Percentiles rank a stretch among this genome's conserved stretches.
Conservation (phyloP, 2,888 invertebrate species). For the Drosophila sordidapex region DNA sequence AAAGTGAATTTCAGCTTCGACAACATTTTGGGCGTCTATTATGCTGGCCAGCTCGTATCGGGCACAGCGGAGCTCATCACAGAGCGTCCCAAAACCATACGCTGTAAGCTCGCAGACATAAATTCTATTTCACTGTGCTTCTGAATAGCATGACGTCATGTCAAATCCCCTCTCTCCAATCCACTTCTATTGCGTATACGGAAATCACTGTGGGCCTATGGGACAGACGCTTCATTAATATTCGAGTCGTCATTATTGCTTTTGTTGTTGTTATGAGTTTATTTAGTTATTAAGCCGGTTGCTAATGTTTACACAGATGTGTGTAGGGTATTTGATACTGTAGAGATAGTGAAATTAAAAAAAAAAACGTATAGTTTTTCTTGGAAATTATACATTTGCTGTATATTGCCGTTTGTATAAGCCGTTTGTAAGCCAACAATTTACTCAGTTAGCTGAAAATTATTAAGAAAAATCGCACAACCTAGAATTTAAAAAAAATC, state of each 20-base stretch:
- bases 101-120: conserved; percentile 74
- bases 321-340: conserved; percentile 47
- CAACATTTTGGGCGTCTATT: conserved; percentile 82
- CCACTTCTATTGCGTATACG: conserved; percentile 59
- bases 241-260: conserved; percentile 52
- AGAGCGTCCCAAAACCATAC: conserved; percentile 83
- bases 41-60: conserved; percentile 83
- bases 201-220: conserved; percentile 19
- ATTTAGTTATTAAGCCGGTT: conserved; percentile 55
- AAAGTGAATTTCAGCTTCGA: conserved; percentile 83
- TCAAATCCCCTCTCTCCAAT: conserved; percentile 17
- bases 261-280: conserved; percentile 18
- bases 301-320: conserved; percentile 24
- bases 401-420: conserved; percentile 16
- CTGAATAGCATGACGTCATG: conserved; percentile 65
- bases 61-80: conserved; percentile 83
- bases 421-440: conserved; percentile 21
- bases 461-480: neutral
- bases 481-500: neutral
- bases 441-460: neutral
- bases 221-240: conserved; percentile 41
- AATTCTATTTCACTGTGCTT: conserved; percentile 27
- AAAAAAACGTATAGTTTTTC: conserved; percentile 58
- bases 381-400: conserved; percentile 27
- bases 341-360: conserved; percentile 11